These are phyloP conservation scores for Drosophila merina DNA, from an alignment of 2,888 invertebrate genomes.

Conservation along the genomic window DNA sequence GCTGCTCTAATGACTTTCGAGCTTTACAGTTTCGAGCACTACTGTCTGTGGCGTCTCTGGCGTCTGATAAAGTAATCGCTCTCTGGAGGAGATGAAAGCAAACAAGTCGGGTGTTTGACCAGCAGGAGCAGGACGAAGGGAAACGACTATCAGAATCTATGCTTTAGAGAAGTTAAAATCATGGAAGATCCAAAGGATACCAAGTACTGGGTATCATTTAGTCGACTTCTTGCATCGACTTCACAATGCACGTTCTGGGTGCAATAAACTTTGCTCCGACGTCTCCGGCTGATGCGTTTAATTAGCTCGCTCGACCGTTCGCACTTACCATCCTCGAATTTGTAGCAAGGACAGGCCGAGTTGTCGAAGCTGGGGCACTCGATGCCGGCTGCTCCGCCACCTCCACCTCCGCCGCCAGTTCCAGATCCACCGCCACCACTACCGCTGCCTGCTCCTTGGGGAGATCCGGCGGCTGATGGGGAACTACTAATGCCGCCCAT, in stretches of 20 bases:
- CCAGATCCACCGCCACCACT: too few species aligned
- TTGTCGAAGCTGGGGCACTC: conserved; percentile 91
- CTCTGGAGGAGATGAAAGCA: conserved; percentile 49
- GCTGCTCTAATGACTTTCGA: conserved; percentile 1
- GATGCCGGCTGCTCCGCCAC: conserved; percentile 62
- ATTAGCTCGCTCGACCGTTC: conserved; percentile 42
- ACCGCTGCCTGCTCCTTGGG: conserved; percentile 9
- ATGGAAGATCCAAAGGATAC: neutral
- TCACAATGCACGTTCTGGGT: conserved; percentile 55
- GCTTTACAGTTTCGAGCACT: neutral
- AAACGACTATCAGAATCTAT: neutral
- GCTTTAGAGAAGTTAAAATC: too few species aligned
- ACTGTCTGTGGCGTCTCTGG: neutral
- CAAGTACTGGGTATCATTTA: neutral
- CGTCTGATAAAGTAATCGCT: conserved; percentile 7
- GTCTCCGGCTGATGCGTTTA: conserved; percentile 40
- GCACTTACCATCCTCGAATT: conserved; percentile 92
- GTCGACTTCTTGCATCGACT: conserved; percentile 24
- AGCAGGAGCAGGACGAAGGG: neutral
- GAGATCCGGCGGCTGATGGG: neutral
- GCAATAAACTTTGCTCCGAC: conserved; percentile 56
- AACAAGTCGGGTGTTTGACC: conserved; percentile 36
- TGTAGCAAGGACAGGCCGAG: conserved; percentile 95
- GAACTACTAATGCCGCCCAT: conserved; percentile 24
- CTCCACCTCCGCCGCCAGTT: conserved; percentile 12